phyloP scores from a whole-genome alignment of 30 jellyfish, hydroid and myxozoan genomes.

The Clytia hemisphaerica region DNA sequence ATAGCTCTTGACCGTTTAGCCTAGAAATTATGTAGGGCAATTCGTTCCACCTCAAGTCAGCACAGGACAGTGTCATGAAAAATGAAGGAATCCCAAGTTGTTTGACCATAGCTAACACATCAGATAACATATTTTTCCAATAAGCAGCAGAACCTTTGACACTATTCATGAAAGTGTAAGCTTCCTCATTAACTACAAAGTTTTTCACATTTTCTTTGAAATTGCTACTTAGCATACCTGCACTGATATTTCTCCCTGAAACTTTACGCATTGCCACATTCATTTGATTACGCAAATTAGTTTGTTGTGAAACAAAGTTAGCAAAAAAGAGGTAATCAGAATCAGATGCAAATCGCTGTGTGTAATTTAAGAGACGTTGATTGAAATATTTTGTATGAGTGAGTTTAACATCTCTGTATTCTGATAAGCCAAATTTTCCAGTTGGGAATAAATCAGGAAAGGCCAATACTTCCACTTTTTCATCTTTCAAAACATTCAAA shows the following conservation, averaged over 20 bases:
- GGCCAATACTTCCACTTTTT: conserved; percentile 21
- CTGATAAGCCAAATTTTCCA: conserved; percentile 34
- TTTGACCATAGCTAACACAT: conserved; percentile 42
- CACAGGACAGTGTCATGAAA: conserved; percentile 34
- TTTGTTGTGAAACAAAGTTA: conserved; percentile 13
- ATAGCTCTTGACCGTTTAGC: background rate
- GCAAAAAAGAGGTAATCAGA: conserved; percentile 34
- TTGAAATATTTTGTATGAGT: conserved; percentile 30
- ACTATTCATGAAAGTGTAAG: conserved; percentile 9
- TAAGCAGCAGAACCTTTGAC: conserved; percentile 41
- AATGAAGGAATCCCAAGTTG: conserved; percentile 35
- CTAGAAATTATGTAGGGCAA: conserved; percentile 3
- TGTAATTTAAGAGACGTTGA: conserved; percentile 14
- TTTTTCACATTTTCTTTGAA: conserved; percentile 7
- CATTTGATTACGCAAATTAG: conserved; percentile 10
- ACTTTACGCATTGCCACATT: conserved; percentile 19
- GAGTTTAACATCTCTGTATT: conserved; percentile 8
- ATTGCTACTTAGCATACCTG: conserved; percentile 10
- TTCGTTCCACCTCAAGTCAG: conserved; percentile 38
- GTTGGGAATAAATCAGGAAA: conserved; percentile 24
- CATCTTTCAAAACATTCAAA: background rate
- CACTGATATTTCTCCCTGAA: background rate
- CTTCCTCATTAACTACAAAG: conserved; percentile 14
- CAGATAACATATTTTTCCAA: conserved; percentile 31
- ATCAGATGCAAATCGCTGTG: conserved; percentile 21